Base-by-base conservation (phyloP, 2,797 vertebrate genomes). In the Podarcis siculus region DNA sequence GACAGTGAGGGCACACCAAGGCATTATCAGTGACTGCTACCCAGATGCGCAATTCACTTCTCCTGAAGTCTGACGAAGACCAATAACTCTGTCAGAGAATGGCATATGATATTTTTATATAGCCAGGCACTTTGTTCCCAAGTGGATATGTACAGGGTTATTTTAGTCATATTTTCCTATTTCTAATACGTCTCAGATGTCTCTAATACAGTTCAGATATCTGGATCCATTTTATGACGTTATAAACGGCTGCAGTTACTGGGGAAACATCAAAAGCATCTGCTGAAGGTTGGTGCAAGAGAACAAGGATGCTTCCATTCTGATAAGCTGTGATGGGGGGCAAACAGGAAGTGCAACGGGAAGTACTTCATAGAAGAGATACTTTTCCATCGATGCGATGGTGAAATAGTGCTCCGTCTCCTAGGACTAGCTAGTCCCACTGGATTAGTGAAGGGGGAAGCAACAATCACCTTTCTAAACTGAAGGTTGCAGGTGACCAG, bases 201-300 rank as follows among this genome's bases (percentile, higher is more conserved):
- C 79, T 64, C 30, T 66, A 85, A 75, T 61, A 64, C 4, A 80
- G 15, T 83, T 82, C 67, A 89, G 79, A 67, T 76, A 67, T 66
- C 21, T 25, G 42, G 67, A 30, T 42, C 39, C 35, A 64, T 81
- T 80, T 85, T 66, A 72, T 80, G 32, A 49, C 21, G 17, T 75
- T 67, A 66, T 66, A 80, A 75, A 85, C 66, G 76, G 49, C 69
- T 80, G n/a, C 76, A 89, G 49, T 89, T 79, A 73, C 39, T 61
- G 79, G 23, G 1, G 6, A 13, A 35, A 37, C 39, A 81, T 89
- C 55, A 85, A 89, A 80, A 75, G 77, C 77, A 85, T 66, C 69
- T 67, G 69, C 15, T 85, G 61, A 25, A 78, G 71, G n/a, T 39
- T 76, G 73, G 13, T 55, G 61, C 32, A 79, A 61, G 35, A 83